Conservation (phyloP, 2,113 vertebrate species). For the Pollimyrus isidori region DNA sequence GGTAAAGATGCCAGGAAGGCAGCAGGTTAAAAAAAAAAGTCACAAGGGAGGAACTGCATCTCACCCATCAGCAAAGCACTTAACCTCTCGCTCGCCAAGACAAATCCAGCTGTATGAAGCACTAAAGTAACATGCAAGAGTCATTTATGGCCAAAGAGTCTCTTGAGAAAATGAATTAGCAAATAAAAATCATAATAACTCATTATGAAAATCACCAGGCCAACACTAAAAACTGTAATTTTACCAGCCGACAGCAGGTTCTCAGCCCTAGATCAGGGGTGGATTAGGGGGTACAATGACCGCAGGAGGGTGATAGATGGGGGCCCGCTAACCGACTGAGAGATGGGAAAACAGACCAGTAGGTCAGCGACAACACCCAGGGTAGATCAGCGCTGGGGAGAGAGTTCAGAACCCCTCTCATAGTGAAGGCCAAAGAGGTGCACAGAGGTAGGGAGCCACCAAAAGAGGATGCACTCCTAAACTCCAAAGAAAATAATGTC, state of each 20-base stretch:
- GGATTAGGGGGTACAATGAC: neutral
- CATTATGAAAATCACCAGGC: neutral
- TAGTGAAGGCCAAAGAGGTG: neutral
- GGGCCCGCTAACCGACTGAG: neutral
- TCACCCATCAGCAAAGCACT: neutral
- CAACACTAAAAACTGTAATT: neutral
- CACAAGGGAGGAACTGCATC: neutral
- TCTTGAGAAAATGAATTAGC: neutral
- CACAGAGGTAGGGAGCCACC: neutral
- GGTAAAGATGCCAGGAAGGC: neutral
- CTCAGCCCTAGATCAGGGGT: neutral
- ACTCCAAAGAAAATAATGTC: neutral
- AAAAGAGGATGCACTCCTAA: neutral
- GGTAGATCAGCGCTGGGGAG: neutral
- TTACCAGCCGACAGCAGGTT: neutral
- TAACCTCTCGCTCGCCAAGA: neutral
- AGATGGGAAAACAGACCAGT: neutral
- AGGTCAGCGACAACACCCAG: neutral
- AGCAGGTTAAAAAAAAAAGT: neutral
- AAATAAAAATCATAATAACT: neutral
- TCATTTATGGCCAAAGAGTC: neutral
- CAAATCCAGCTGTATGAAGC: neutral
- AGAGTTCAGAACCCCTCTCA: neutral
- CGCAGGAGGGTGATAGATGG: neutral
- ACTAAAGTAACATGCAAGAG: neutral